Base-by-base conservation (phyloP, 2,113 vertebrate species). In the Chlamydotis undulata region DNA sequence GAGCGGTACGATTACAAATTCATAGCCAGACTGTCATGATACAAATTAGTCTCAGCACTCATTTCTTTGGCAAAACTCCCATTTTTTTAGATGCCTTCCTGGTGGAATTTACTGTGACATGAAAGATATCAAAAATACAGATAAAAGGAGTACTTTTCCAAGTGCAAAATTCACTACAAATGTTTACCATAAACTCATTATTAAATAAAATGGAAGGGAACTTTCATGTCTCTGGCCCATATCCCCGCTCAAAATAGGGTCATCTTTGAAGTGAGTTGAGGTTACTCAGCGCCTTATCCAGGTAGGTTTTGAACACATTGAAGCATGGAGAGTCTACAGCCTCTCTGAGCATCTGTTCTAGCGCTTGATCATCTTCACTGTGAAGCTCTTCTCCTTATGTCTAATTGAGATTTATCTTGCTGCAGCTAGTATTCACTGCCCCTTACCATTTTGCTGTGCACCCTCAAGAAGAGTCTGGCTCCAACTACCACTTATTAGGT, bases 31-130 rank as follows among this genome's bases (percentile, higher is more conserved):
- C 92, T 92, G 92, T 77, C 87, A 80, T 56, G 82, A 85, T 88
- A 94, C 87, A 86, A 89, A 94, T 85, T 74, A 95, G 82, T 70
- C 90, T 96, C 90, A 83, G 75, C 55, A 83, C 55, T 91, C 78
- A 57, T 84, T 88, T 91, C 37, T 90, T 91, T 94, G 93, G 95
- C 94, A 96, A 94, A 84, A 76, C 57, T 96, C 91, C 83, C 93
- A 87, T 81, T 90, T 43, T 43, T 90, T 93, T 85, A 59, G 70
- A 88, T 91, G 76, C 47, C 39, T 94, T 95, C 91, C 89, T 93
- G 74, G 70, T 94, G 52, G 84, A 90, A 83, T 83, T 87, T 90
- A 83, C 70, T 70, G 90, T 69, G 65, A 88, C 75, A 87, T 61
- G 57, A 91, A 93, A 95, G 47, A 83, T 80, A 96, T 47, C 89